Conservation (phyloP, 2,888 invertebrate species). For the Nymphalis urticae region DNA sequence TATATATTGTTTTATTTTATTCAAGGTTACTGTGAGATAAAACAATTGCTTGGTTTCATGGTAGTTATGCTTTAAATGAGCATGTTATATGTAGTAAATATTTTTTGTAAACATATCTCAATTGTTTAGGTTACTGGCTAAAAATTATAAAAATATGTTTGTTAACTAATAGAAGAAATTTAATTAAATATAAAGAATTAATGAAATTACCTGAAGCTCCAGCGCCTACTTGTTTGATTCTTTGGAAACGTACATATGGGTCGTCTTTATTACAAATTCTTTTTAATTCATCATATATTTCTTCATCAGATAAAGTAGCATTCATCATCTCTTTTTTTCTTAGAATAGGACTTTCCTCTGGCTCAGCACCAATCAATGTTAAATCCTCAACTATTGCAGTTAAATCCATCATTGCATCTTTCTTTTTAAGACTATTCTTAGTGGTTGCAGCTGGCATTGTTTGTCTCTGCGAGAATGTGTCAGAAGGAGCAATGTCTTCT, state of each 20-base stretch:
- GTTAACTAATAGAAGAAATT: neutral
- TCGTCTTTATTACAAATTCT: slow-evolving; percentile 91
- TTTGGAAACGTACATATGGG: slow-evolving; percentile 90
- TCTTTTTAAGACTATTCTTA: slow-evolving; percentile 68
- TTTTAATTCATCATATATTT: slow-evolving; percentile 88
- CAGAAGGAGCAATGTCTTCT: slow-evolving; percentile 74
- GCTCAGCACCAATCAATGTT: slow-evolving; percentile 67
- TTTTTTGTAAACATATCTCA: neutral
- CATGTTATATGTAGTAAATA: neutral
- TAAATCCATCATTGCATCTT: slow-evolving; percentile 64
- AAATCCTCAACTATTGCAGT: slow-evolving; percentile 70
- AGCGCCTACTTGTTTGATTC: slow-evolving; percentile 92
- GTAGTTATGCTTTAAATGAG: neutral
- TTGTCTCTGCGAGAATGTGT: slow-evolving; percentile 65
- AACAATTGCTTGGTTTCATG: slow-evolving; percentile 26
- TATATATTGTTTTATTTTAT: slow-evolving; percentile 34
- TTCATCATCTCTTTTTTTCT: slow-evolving; percentile 82
- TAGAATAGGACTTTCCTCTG: slow-evolving; percentile 82
- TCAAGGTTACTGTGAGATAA: slow-evolving; percentile 37
- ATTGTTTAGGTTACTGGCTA: neutral
- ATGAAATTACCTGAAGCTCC: slow-evolving; percentile 91
- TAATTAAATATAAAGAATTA: neutral
- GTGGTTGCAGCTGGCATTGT: slow-evolving; percentile 81
- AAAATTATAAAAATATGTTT: neutral
- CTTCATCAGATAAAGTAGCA: slow-evolving; percentile 84